A percentile compares a stretch with the other conserved stretches of the same genome.
phyloP scores from a whole-genome alignment of 2,797 vertebrate species.

The Coluber constrictor region DNA sequence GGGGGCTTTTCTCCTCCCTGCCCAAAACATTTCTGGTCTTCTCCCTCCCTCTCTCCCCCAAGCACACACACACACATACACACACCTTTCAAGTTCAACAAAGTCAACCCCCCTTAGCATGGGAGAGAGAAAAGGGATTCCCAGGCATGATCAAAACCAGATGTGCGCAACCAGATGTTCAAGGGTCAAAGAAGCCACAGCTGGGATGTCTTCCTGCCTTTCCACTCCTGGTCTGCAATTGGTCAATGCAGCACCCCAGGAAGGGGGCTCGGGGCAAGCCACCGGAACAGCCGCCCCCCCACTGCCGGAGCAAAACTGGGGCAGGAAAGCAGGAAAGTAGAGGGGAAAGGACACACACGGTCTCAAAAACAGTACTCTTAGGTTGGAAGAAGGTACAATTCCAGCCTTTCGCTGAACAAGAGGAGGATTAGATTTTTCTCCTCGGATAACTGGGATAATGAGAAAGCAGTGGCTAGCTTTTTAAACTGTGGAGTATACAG shows the following conservation, averaged over 20 bases:
- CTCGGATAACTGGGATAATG: not conserved
- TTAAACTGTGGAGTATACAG: not conserved
- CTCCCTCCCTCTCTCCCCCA: too few relatives aligned
- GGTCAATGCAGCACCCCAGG: not conserved
- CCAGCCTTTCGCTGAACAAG: not conserved
- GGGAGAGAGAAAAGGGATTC: not conserved
- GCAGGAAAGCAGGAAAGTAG: not conserved
- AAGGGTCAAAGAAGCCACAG: not conserved
- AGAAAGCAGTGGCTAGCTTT: not conserved
- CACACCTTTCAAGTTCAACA: not conserved
- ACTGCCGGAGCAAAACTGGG: not conserved
- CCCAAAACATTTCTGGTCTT: not conserved
- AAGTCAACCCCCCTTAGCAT: not conserved
- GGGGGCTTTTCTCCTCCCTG: not conserved
- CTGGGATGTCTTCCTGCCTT: not conserved
- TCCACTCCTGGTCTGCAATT: not conserved
- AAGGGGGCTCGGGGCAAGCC: not conserved
- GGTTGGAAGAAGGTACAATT: not conserved
- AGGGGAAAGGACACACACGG: not conserved
- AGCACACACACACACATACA: not conserved
- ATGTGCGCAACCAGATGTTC: conserved; percentile 13
- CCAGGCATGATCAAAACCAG: conserved; percentile 13
- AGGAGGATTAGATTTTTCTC: not conserved
- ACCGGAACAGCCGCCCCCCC: not conserved
- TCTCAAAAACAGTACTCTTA: not conserved